Evolutionary conservation across 1,140 invertebrate species (phyloP).

Genomic region (Neotoxoptera formosana): DNA sequence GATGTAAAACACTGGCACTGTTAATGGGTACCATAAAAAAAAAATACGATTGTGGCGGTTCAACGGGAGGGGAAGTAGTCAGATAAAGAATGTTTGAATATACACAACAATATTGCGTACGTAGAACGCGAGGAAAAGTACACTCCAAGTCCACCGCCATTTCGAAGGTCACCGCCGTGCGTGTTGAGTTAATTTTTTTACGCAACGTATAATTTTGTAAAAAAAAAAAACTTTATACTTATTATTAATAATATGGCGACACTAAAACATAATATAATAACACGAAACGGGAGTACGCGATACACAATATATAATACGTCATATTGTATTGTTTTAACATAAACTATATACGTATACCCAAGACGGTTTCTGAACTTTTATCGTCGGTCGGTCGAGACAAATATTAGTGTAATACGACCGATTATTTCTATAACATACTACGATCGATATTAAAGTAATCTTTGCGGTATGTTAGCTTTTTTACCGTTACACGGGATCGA

Average conservation of each 20-base stretch:
- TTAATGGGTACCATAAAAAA: background rate
- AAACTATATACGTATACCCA: background rate
- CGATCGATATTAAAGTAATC: too few species aligned
- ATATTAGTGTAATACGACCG: background rate
- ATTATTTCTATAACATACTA: too few species aligned
- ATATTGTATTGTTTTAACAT: background rate
- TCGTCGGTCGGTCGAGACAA: background rate
- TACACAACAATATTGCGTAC: background rate
- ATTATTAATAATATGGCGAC: background rate
- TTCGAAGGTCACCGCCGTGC: background rate
- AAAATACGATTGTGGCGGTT: background rate
- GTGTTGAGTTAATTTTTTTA: background rate
- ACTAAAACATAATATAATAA: background rate
- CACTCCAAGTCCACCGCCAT: background rate
- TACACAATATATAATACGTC: background rate
- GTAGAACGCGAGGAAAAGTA: background rate
- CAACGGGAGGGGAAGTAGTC: background rate
- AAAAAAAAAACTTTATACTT: slow-evolving; percentile 1
- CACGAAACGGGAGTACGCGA: background rate
- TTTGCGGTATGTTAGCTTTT: too few species aligned
- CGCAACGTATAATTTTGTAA: background rate
- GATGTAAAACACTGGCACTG: background rate
- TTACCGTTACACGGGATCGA: background rate
- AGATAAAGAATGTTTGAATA: background rate
- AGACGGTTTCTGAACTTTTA: background rate